These are phyloP conservation scores for Anarsia innoxiella DNA, from an alignment of 2,888 invertebrate species.

Conservation along the genomic window DNA sequence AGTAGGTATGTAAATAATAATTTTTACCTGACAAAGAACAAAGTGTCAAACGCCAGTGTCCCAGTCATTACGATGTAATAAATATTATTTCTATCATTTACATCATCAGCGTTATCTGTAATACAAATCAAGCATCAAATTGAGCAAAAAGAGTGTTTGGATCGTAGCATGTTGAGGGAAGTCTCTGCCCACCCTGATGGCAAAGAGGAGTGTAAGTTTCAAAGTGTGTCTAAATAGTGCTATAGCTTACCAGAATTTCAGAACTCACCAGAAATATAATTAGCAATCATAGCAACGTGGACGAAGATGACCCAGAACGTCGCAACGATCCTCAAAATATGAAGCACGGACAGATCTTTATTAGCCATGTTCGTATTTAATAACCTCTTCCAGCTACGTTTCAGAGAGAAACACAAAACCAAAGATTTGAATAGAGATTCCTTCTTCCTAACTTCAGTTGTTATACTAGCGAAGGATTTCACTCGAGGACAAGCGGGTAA, in stretches of 20 bases:
- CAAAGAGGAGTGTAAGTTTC: no score
- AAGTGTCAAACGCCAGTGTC: constrained; percentile 75
- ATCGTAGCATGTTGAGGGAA: neutral
- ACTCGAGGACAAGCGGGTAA: constrained; percentile 43
- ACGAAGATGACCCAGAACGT: constrained; percentile 80
- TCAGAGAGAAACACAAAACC: constrained; percentile 57
- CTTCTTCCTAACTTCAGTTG: constrained; percentile 36
- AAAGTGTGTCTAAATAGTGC: no score
- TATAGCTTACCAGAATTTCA: no score
- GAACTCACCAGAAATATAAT: constrained; percentile 76
- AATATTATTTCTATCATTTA: constrained; percentile 52
- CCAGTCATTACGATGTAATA: constrained; percentile 72
- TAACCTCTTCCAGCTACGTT: constrained; percentile 54
- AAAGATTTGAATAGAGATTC: constrained; percentile 39
- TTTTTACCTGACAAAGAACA: constrained; percentile 79
- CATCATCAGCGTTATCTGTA: constrained; percentile 61
- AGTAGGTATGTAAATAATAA: no score
- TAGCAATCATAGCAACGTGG: constrained; percentile 77
- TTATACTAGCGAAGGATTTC: constrained; percentile 47
- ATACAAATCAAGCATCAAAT: neutral
- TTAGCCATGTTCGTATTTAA: constrained; percentile 64
- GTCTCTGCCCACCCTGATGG: no score
- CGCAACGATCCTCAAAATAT: constrained; percentile 77
- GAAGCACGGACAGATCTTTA: constrained; percentile 72
- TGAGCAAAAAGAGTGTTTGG: neutral